Conservation (phyloP, 2,113 vertebrate genomes). For the Tachysurus fulvidraco region DNA sequence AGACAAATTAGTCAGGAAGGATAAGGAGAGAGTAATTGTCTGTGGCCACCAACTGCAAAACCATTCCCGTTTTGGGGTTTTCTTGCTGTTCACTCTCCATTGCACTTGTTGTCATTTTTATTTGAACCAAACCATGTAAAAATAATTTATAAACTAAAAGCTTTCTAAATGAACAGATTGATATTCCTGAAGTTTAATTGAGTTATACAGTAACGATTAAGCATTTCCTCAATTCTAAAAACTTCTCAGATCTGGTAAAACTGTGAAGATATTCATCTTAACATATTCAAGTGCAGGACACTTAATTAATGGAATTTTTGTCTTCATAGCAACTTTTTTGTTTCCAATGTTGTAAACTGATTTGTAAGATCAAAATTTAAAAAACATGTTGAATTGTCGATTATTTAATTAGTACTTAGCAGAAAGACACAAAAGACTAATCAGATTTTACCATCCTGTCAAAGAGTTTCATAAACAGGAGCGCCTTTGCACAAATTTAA, state of each 20-base stretch:
- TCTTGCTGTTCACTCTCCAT: too few species aligned
- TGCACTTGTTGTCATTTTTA: too few species aligned
- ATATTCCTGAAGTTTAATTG: too few species aligned
- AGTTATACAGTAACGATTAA: too few species aligned
- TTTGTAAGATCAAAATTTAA: neutral
- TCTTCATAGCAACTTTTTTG: neutral
- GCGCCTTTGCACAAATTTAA: neutral
- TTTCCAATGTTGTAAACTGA: neutral
- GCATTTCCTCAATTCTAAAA: neutral
- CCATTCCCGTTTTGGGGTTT: too few species aligned
- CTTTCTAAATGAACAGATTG: too few species aligned
- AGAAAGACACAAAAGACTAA: neutral
- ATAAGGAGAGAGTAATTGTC: too few species aligned
- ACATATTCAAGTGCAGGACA: neutral
- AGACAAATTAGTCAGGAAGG: too few species aligned
- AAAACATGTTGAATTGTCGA: neutral
- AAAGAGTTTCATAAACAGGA: slow-evolving; percentile 5
- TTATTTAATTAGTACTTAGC: neutral
- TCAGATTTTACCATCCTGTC: slow-evolving; percentile 12
- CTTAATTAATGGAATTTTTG: neutral
- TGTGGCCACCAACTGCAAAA: too few species aligned
- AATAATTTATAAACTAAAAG: too few species aligned
- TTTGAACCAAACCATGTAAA: too few species aligned
- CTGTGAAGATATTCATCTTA: neutral
- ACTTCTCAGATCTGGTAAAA: neutral